Conservation (phyloP, 2,888 invertebrate species). For the Dicyrtomina minuta region DNA sequence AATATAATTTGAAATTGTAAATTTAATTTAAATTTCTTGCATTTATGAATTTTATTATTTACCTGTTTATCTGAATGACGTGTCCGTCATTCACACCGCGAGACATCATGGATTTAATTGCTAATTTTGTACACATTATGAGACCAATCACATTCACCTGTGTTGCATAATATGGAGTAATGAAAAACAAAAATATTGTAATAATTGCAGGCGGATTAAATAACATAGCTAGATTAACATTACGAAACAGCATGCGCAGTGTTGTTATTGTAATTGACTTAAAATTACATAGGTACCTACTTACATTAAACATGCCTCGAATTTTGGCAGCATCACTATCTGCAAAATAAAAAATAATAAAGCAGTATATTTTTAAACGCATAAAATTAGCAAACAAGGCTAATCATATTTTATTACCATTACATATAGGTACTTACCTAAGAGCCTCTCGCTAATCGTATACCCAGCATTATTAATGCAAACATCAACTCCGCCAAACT, state of each 20-base stretch:
- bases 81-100: constrained; percentile 27
- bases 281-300: not conserved
- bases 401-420: not conserved
- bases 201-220: not conserved
- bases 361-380: not conserved
- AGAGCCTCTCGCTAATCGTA: constrained; percentile 31
- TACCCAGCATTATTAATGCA: constrained; percentile 48
- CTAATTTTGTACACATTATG: constrained; percentile 11
- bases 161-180: not conserved
- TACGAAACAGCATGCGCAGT: not conserved
- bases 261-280: not conserved
- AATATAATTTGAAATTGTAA: not conserved
- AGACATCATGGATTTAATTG: constrained; percentile 18
- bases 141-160: constrained; percentile 27
- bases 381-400: not conserved
- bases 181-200: no score
- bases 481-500: constrained; percentile 45
- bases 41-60: not conserved
- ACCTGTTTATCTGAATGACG: constrained; percentile 28
- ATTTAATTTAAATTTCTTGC: not conserved
- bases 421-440: constrained; percentile 31
- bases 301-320: constrained; percentile 26
- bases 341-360: not conserved
- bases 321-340: constrained; percentile 24
- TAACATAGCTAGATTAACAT: not conserved